Evolutionary conservation across 2,113 vertebrate genomes (phyloP), one percentile per base, ranked within the genome.

Genomic region (Stomatorhinus ivindoensis): DNA sequence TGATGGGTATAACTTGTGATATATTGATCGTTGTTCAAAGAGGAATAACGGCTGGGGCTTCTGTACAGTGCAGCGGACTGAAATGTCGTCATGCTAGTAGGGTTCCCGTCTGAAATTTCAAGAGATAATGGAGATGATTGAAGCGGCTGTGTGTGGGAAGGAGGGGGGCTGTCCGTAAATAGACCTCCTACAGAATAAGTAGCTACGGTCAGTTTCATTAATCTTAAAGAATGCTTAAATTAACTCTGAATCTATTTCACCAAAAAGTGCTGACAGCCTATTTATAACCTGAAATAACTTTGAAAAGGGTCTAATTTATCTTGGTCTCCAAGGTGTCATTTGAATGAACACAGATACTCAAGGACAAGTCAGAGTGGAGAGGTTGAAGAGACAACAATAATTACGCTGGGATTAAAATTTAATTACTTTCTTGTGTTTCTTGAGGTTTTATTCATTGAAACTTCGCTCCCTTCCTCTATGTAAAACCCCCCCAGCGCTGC

Each of bases 221-320:
- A 96, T 96, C 95, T 94, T 94, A 94, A 94, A 92, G 92, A 95
- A 95, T 94, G 93, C 95, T 94, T 95, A 94, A 95, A 95, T 96
- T 91, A 95, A 95, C 94, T 94, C 91, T 90, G 91, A 89, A 92
- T 95, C 91, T 94, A 90, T 93, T 93, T 87, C 92, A 89, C 91
- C 53, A 89, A 92, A 83, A 87, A 89, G 87, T 89, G 92, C 92
- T 94, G 94, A 94, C 94, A 93, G 91, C 91, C 93, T 94, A 93
- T 95, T 95, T 95, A 94, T 93, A 93, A 93, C 92, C 91, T 93
- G 93, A 95, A 95, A 95, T 95, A 95, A 95, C 94, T 92, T 91
- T 88, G 91, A 92, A 94, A 93, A 92, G 90, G 80, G 90, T 91
- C 92, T 95, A 93, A 95, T 95, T 95, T 94, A 93, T 96, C 94